These are phyloP conservation scores for Aproaerema taeniolella DNA, from an alignment of 2,888 invertebrate species.

Conservation along the genomic window DNA sequence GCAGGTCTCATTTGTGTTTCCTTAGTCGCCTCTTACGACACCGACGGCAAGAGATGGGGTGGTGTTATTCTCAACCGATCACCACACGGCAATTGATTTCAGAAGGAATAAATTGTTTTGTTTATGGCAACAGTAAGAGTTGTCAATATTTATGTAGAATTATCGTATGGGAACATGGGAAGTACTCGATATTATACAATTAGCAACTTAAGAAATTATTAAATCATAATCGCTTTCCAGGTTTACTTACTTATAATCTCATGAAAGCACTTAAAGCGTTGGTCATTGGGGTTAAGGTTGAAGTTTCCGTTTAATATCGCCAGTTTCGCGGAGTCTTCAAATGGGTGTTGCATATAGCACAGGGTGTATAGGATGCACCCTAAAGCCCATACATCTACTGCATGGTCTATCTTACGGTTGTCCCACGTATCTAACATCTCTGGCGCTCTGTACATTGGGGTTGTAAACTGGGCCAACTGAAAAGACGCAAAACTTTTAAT, in stretches of 20 bases:
- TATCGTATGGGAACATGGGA: too few relatives aligned
- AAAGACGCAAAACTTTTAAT: slow-evolving; percentile 31
- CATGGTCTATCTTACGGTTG: slow-evolving; percentile 93
- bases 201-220: too few relatives aligned
- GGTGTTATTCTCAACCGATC: too few relatives aligned
- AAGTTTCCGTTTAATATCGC: slow-evolving; percentile 98
- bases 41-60: too few relatives aligned
- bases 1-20: too few relatives aligned
- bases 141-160: too few relatives aligned
- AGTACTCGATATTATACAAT: too few relatives aligned
- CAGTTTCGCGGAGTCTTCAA: slow-evolving; percentile 96
- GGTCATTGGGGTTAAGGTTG: slow-evolving; percentile 87
- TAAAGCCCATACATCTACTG: slow-evolving; percentile 97
- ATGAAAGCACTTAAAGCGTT: slow-evolving; percentile 89
- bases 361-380: slow-evolving; percentile 96
- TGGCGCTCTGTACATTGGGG: slow-evolving; percentile 98
- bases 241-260: slow-evolving; percentile 88
- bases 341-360: slow-evolving; percentile 96
- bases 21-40: too few relatives aligned
- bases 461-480: slow-evolving; percentile 86
- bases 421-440: slow-evolving; percentile 99
- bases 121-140: too few relatives aligned
- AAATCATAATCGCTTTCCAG: too few relatives aligned
- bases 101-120: too few relatives aligned
- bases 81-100: too few relatives aligned